phyloP scores from a whole-genome alignment of 2,113 vertebrate genomes.

The Pteropus alecto region DNA sequence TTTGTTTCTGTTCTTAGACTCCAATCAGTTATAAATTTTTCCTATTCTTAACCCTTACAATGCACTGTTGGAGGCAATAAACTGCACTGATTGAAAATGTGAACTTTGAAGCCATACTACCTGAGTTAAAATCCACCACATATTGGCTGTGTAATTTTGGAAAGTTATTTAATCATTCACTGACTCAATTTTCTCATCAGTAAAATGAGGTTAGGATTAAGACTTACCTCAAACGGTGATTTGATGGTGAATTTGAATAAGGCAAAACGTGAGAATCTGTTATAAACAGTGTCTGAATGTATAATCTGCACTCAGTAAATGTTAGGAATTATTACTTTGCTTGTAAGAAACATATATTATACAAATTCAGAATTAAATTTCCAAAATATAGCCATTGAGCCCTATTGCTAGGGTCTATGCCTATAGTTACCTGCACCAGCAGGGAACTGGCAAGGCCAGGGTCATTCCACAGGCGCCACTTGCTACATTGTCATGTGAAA shows the following conservation, averaged over 20 bases:
- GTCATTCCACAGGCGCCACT: too few species aligned
- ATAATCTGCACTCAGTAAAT: not conserved
- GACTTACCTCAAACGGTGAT: not conserved
- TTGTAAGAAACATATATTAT: not conserved
- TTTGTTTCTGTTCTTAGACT: not conserved
- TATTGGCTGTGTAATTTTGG: not conserved
- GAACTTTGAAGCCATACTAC: not conserved
- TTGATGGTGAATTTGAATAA: not conserved
- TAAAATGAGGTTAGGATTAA: not conserved
- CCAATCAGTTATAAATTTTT: not conserved
- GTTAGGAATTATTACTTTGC: not conserved
- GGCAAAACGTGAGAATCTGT: not conserved
- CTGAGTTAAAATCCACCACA: not conserved
- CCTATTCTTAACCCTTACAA: not conserved
- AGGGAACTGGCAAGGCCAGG: not conserved
- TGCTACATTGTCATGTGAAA: not conserved
- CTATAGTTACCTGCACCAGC: not conserved
- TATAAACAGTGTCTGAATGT: not conserved
- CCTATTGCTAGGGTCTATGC: not conserved
- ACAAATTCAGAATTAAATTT: too few species aligned
- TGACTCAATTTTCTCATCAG: slow-evolving; percentile 2
- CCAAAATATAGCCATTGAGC: not conserved
- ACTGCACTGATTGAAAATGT: not conserved
- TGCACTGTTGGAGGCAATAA: not conserved
- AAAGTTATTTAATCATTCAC: not conserved